These are phyloP conservation scores for Reticulitermes lucifugus DNA, from an alignment of 2,888 invertebrate genomes.

Conservation along the genomic window DNA sequence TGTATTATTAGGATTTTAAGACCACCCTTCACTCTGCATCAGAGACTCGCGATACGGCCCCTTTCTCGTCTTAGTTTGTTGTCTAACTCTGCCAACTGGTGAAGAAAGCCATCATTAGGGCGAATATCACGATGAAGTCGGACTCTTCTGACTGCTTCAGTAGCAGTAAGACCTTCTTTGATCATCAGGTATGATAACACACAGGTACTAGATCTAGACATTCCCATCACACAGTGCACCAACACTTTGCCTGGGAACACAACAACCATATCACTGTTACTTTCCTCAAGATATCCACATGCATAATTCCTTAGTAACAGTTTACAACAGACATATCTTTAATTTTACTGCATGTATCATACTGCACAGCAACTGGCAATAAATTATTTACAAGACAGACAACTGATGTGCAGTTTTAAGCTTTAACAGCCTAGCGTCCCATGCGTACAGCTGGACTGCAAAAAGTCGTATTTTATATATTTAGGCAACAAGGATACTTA, in stretches of 20 bases:
- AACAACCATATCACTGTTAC: background rate
- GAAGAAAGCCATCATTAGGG: conserved; percentile 85
- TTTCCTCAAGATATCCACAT: too few relatives aligned
- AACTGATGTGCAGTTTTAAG: too few relatives aligned
- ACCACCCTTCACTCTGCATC: background rate
- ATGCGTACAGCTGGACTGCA: too few relatives aligned
- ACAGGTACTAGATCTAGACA: conserved; percentile 85
- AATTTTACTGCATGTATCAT: too few relatives aligned
- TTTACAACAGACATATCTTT: too few relatives aligned
- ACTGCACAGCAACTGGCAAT: too few relatives aligned
- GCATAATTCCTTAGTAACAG: too few relatives aligned
- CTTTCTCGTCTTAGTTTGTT: conserved; percentile 70
- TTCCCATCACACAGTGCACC: conserved; percentile 85
- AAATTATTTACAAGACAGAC: too few relatives aligned
- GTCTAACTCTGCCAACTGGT: conserved; percentile 77
- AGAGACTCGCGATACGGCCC: conserved; percentile 57
- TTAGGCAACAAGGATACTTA: too few relatives aligned
- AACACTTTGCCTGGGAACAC: conserved; percentile 75
- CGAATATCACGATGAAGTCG: conserved; percentile 78
- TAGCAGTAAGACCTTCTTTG: conserved; percentile 77
- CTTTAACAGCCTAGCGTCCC: too few relatives aligned
- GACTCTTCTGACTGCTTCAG: conserved; percentile 78
- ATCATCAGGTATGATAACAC: conserved; percentile 86
- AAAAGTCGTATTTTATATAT: too few relatives aligned
- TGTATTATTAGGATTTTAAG: background rate